Conservation (phyloP, 1,140 invertebrate species). For the Habropoda laboriosa region DNA sequence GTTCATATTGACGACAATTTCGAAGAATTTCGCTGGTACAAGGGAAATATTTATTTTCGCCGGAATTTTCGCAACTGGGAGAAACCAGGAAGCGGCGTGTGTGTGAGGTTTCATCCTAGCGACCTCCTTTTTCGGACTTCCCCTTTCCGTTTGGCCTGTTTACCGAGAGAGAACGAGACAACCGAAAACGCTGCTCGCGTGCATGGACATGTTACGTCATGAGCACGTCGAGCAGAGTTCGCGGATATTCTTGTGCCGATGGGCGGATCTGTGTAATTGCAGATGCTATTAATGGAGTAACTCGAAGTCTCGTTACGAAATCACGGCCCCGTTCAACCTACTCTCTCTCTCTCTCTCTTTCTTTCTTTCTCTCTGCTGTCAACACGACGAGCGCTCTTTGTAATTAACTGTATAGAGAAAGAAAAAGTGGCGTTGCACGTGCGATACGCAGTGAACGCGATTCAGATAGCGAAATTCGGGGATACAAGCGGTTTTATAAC, state of each 20-base stretch:
- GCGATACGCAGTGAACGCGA: background rate
- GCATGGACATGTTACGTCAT: constrained; percentile 44
- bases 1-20: background rate
- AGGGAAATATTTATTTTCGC: background rate
- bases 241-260: constrained; percentile 45
- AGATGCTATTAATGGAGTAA: constrained; percentile 60
- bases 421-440: background rate
- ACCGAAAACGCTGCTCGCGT: constrained; percentile 19
- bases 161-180: background rate
- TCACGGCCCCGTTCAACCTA: constrained; percentile 12
- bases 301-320: constrained; percentile 55
- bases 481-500: constrained; percentile 8
- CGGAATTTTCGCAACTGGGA: background rate
- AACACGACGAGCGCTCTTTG: constrained; percentile 1
- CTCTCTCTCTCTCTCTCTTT: background rate
- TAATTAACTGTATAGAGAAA: background rate
- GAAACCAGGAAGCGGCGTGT: background rate
- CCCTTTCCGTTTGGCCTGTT: background rate
- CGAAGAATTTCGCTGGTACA: background rate
- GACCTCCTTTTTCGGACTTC: constrained; percentile 13
- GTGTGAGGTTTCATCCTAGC: background rate
- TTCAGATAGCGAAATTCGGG: background rate
- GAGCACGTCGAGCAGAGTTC: constrained; percentile 25
- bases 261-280: constrained; percentile 56
- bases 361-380: too few relatives aligned